Evolutionary conservation across 2,797 vertebrate species (phyloP), one percentile per base, ranked within the genome.

Genomic region (Furcifer pardalis): DNA sequence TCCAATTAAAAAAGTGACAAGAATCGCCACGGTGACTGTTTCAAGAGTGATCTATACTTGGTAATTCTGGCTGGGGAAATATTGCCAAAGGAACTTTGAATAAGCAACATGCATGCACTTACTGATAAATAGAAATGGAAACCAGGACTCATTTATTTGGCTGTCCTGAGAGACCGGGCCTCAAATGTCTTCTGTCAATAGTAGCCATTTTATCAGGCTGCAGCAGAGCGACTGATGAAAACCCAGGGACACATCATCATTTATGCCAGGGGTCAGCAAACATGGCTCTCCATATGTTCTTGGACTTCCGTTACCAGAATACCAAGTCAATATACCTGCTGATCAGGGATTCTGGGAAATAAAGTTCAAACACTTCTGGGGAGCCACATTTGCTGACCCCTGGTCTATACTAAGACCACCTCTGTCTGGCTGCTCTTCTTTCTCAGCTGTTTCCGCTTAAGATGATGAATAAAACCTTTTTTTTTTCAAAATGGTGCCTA

Each of bases 81-180:
- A 86, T 91, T 94, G 89, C 91, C 91, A 91, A 86, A 76, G 85
- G 1, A 46, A 92, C 85, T 84, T 88, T 84, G 86, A 91, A 84
- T 86, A 93, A 92, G 81, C 85, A 46, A 40, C n/a, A 60, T 83
- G 44, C 89, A 79, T 89, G 84, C 86, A 82, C 85, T 60, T 35
- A 82, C 88, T 87, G 91, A 25, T 88, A 86, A 91, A 87, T 90
- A 90, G 78, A 91, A 94, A 93, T 42, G 30, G 1, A 4, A 77
- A 15, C 7, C 9, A 63, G 7, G 37, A 9, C 40, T 60, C 59
- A 73, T 3, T 63, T 27, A 27, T 65, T n/a, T 32, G 23, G 17
- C n/a, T 30, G 5, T 21, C 5, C 59, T 42, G 49, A 69, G 65
- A 81, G 9, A 21, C 23, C 2, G 44, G 56, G 40, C 17, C 72